Evolutionary conservation across 2,888 invertebrate species (phyloP), one percentile per base, ranked within the genome.

Genomic region (Girardia tigrina): DNA sequence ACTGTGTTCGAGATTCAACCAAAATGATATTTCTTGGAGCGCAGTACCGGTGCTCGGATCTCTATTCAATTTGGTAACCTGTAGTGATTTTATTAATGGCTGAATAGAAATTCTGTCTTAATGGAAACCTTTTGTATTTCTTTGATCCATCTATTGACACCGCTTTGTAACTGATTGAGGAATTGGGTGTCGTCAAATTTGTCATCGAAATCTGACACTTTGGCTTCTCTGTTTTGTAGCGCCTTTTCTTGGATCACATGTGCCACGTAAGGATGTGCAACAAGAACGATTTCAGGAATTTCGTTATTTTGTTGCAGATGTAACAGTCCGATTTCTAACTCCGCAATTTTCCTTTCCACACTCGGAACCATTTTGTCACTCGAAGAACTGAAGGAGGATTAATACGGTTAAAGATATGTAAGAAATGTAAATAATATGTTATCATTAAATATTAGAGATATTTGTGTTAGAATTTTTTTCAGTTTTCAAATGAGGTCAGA

Each of bases 61-160:
- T 42, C 97, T 88, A 84, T 98, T 97, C 79, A 99, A 85, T 86
- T 94, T 95, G 14, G 98, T 99, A 2, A 98, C 94, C 90, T 91
- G 80, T 16, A n/a, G n/a, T n/a, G n/a, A n/a, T n/a, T n/a, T n/a
- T n/a, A n/a, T n/a, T n/a, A n/a, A n/a, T n/a, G n/a, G n/a, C n/a
- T n/a, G n/a, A n/a, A n/a, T n/a, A n/a, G n/a, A n/a, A n/a, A n/a
- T n/a, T n/a, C n/a, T n/a, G n/a, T n/a, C n/a, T n/a, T n/a, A n/a
- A n/a, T n/a, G n/a, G n/a, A n/a, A n/a, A 90, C 92, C 87, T 99
- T 98, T 84, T 95, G 95, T 80, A 99, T 98, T 87, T 99, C 98
- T 82, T 94, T 91, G 80, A 97, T 98, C 98, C 98, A 99, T 78
- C 95, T 89, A 84, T 94, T 97, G 0, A 99, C 98, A 26, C 95